A percentile compares a stretch with the other conserved stretches of the same genome.
These are phyloP conservation scores for Platycheirus rosarum DNA, from an alignment of 2,888 invertebrate genomes.

Conservation along the genomic window DNA sequence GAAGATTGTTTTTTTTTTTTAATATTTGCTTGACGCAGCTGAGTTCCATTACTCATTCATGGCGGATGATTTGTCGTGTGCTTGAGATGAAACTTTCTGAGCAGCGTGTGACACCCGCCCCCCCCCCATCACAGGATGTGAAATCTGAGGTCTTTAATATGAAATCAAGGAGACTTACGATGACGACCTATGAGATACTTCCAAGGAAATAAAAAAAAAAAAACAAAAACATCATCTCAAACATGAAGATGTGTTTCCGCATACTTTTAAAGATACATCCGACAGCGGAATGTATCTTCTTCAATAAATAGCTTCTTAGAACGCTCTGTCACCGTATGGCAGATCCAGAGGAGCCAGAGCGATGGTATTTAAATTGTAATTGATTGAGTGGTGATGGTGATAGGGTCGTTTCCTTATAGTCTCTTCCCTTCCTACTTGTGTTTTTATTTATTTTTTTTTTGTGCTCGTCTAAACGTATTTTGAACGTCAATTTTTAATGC, in stretches of 20 bases:
- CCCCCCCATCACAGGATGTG: constrained; percentile 16
- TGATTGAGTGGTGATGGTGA: constrained; percentile 72
- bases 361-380: constrained; percentile 66
- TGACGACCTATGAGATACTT: constrained; percentile 11
- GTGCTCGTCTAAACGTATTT: neutral
- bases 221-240: constrained; percentile 26
- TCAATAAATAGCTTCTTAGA: constrained; percentile 22
- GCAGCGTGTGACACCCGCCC: constrained; percentile 17
- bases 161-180: constrained; percentile 17
- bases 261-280: constrained; percentile 58
- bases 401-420: constrained; percentile 60
- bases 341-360: constrained; percentile 8
- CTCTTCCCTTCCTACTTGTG: constrained; percentile 10
- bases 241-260: constrained; percentile 48
- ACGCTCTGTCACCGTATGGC: neutral
- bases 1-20: constrained; percentile 9
- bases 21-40: constrained; percentile 48
- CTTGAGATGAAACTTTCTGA: constrained; percentile 17
- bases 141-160: constrained; percentile 34
- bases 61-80: constrained; percentile 34
- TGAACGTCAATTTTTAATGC: constrained; percentile 57
- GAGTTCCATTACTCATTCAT: constrained; percentile 68
- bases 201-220: constrained; percentile 32
- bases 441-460: neutral
- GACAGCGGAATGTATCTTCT: constrained; percentile 41